A percentile compares a stretch with the other conserved stretches of the same genome.
Conservation (phyloP, 2,113 vertebrate species). For the Serilophus lunatus region DNA sequence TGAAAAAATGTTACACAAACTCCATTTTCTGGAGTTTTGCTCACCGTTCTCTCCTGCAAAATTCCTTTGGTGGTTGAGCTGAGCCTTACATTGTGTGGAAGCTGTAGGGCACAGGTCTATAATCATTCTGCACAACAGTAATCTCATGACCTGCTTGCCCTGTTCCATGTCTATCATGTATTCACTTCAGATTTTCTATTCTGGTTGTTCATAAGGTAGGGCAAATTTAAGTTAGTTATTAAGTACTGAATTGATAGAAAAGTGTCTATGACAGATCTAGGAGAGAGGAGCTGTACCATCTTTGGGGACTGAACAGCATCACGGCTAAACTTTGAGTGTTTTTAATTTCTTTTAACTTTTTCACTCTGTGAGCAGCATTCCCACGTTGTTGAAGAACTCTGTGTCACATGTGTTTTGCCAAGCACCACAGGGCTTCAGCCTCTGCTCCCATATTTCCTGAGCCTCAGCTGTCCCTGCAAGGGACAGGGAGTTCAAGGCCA, state of each 20-base stretch:
- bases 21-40: neutral
- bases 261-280: neutral
- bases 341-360: neutral
- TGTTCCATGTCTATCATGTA: neutral
- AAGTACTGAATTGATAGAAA: neutral
- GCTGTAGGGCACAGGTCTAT: neutral
- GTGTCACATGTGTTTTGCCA: neutral
- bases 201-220: neutral
- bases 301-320: neutral
- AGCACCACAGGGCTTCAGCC: neutral
- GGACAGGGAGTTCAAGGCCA: neutral
- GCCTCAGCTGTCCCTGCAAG: neutral
- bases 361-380: neutral
- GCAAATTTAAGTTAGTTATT: neutral
- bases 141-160: neutral
- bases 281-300: neutral
- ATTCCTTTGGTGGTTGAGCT: neutral
- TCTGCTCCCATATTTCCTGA: neutral
- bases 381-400: neutral
- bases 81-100: neutral
- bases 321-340: neutral
- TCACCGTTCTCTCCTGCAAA: neutral
- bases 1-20: neutral
- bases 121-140: neutral
- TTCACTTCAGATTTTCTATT: neutral